Percentiles rank a stretch among this genome's conserved stretches.
phyloP scores from a whole-genome alignment of 1,140 invertebrate genomes.

The Zaprionus ghesquierei region DNA sequence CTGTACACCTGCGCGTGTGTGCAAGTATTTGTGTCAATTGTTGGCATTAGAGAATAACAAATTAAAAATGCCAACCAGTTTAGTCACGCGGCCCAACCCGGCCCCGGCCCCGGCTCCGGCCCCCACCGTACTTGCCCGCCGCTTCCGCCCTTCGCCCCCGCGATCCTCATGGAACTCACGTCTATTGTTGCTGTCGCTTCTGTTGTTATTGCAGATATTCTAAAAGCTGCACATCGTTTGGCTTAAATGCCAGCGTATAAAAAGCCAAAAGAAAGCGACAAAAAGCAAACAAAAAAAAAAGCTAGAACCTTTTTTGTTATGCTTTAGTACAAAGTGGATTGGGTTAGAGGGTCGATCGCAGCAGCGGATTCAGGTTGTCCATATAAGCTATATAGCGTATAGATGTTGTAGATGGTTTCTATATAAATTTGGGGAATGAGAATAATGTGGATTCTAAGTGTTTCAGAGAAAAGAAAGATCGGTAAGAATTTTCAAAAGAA shows the following conservation, averaged over 20 bases:
- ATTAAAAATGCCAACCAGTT: slow-evolving; percentile 46
- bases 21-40: slow-evolving; percentile 36
- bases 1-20: not conserved
- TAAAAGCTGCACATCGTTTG: slow-evolving; percentile 31
- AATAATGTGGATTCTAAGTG: too few species aligned
- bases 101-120: not conserved
- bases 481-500: too few species aligned
- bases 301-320: slow-evolving; percentile 13
- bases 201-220: slow-evolving; percentile 24
- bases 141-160: not conserved
- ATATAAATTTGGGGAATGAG: too few species aligned
- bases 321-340: slow-evolving; percentile 10
- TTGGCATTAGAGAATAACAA: slow-evolving; percentile 36
- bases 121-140: not conserved
- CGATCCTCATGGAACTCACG: not conserved
- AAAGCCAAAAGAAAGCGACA: slow-evolving; percentile 47
- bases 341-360: slow-evolving; percentile 38
- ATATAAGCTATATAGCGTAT: not conserved
- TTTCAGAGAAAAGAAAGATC: too few species aligned
- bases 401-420: too few species aligned
- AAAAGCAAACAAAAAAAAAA: slow-evolving; percentile 21
- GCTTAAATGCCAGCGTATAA: slow-evolving; percentile 33
- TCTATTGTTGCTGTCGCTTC: slow-evolving; percentile 30
- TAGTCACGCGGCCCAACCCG: slow-evolving; percentile 25
- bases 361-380: not conserved